These are phyloP conservation scores for Paracanthobrama guichenoti DNA, from an alignment of 2,113 vertebrate genomes.

Conservation along the genomic window DNA sequence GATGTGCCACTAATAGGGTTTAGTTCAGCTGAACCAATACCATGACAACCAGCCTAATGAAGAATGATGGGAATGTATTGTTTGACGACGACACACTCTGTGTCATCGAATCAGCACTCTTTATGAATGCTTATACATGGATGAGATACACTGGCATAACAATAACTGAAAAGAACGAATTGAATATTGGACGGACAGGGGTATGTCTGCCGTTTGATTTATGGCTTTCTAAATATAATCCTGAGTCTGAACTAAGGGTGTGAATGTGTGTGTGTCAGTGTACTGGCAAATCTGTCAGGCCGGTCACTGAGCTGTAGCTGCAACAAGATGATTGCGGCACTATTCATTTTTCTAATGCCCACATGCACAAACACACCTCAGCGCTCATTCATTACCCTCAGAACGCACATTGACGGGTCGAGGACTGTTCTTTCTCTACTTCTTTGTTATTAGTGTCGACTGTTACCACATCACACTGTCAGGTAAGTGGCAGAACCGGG, in stretches of 20 bases:
- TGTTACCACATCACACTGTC: neutral
- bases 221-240: conserved; percentile 37
- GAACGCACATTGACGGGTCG: neutral
- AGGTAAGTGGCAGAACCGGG: neutral
- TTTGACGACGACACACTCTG: neutral
- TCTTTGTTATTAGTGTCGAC: neutral
- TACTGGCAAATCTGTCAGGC: conserved; percentile 8
- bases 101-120: conserved; percentile 17
- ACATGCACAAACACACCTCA: neutral
- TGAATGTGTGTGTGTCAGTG: too few species aligned
- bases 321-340: neutral
- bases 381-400: neutral
- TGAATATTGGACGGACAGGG: conserved; percentile 21
- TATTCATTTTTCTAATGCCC: neutral
- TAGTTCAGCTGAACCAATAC: conserved; percentile 8
- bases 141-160: neutral
- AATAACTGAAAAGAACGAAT: conserved; percentile 1
- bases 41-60: conserved; percentile 15
- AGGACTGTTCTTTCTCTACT: neutral
- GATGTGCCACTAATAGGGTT: conserved; percentile 12
- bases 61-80: conserved; percentile 13
- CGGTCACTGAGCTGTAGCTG: neutral
- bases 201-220: conserved; percentile 20
- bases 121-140: conserved; percentile 31
- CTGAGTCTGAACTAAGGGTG: neutral